Percentiles rank a stretch among this genome's conserved stretches.
Conservation (phyloP, 2,113 vertebrate genomes). For the Aplodontia rufa region DNA sequence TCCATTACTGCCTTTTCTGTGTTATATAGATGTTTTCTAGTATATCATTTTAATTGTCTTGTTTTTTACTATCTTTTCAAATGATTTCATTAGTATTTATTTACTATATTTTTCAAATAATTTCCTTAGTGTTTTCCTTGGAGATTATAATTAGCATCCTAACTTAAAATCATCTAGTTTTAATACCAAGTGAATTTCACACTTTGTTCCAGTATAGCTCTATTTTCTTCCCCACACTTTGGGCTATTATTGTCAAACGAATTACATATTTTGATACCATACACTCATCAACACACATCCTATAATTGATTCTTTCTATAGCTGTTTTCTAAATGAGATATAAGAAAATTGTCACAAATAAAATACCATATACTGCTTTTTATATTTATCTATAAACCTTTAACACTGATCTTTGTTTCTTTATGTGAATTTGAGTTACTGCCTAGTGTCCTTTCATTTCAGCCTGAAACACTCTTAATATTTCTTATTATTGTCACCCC, state of each 20-base stretch:
- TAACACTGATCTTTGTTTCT: background rate
- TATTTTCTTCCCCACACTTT: background rate
- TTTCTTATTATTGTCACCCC: background rate
- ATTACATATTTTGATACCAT: no score
- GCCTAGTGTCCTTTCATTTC: background rate
- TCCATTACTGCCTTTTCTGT: no score
- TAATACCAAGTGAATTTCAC: background rate
- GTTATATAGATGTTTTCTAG: no score
- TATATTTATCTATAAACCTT: background rate
- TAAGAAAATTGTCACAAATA: no score
- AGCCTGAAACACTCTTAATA: background rate
- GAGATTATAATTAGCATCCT: background rate
- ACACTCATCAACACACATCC: no score
- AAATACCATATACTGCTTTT: background rate
- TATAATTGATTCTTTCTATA: no score
- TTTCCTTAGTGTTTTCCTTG: background rate
- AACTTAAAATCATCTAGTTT: no score
- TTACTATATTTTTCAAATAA: background rate
- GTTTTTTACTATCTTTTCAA: no score
- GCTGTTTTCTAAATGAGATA: no score
- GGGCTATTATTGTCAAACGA: background rate
- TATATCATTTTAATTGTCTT: no score
- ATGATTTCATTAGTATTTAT: background rate
- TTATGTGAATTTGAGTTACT: background rate
- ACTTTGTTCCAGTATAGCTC: background rate